These are phyloP conservation scores for Habrosyne pyritoides DNA, from an alignment of 2,888 invertebrate genomes.

Conservation along the genomic window DNA sequence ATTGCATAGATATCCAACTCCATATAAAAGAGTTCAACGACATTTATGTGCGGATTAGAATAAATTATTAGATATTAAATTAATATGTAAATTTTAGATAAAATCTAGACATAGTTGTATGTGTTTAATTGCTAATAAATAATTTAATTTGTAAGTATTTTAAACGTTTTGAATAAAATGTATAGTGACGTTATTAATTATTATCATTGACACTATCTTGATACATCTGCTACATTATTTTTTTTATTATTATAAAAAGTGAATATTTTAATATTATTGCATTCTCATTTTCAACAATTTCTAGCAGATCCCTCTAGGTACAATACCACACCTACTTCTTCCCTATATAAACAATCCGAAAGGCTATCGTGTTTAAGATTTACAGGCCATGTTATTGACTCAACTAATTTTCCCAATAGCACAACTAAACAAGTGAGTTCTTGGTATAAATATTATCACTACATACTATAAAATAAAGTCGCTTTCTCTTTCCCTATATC, in stretches of 20 bases:
- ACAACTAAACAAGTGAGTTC: too few species aligned
- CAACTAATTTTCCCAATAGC: too few species aligned
- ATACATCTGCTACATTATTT: background rate
- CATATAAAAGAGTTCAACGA: slow-evolving; percentile 2
- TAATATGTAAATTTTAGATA: background rate
- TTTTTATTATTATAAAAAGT: background rate
- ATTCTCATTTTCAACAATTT: background rate
- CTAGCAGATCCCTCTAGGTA: background rate
- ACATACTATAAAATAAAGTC: too few species aligned
- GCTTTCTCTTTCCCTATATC: too few species aligned
- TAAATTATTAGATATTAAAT: background rate
- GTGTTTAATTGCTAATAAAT: background rate
- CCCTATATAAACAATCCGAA: background rate
- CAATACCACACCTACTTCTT: too few species aligned
- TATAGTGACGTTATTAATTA: background rate
- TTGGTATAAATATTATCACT: too few species aligned
- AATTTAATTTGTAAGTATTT: background rate
- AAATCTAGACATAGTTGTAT: background rate
- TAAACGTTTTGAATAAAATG: background rate
- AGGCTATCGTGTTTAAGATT: too few species aligned
- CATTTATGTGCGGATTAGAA: background rate
- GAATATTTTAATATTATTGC: slow-evolving; percentile 1
- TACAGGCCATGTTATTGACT: too few species aligned
- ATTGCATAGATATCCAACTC: background rate
- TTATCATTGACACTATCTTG: background rate